phyloP scores from a whole-genome alignment of 2,113 vertebrate genomes.

The Pithys albifrons region DNA sequence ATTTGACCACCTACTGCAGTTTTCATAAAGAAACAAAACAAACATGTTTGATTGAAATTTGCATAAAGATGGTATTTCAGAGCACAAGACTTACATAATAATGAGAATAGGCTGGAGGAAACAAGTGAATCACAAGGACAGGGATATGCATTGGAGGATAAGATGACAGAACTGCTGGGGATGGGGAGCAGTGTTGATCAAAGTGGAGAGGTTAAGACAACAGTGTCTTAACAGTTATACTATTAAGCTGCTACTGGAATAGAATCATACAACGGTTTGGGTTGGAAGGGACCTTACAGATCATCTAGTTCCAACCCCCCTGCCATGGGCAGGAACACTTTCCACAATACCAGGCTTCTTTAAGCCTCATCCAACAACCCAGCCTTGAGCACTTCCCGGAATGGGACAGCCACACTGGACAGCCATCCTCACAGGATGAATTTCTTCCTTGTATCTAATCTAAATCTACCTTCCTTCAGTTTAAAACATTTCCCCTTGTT shows the following conservation, averaged over 20 bases:
- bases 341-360: no score
- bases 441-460: background rate
- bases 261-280: background rate
- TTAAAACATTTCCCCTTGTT: background rate
- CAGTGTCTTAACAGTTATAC: background rate
- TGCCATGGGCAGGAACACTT: no score
- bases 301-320: background rate
- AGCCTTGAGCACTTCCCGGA: background rate
- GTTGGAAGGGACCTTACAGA: background rate
- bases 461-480: background rate
- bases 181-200: background rate
- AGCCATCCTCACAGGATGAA: background rate
- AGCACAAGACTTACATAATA: background rate
- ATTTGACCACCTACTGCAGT: background rate
- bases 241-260: background rate
- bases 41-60: background rate
- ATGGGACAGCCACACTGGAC: background rate
- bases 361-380: background rate
- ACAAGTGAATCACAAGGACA: background rate
- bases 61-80: background rate
- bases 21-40: background rate
- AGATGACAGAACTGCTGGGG: fast-evolving
- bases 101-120: background rate
- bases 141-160: no score
- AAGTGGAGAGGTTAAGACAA: background rate